These are phyloP conservation scores for Odocoileus virginianus DNA, from an alignment of 2,113 vertebrate species.

Conservation along the genomic window DNA sequence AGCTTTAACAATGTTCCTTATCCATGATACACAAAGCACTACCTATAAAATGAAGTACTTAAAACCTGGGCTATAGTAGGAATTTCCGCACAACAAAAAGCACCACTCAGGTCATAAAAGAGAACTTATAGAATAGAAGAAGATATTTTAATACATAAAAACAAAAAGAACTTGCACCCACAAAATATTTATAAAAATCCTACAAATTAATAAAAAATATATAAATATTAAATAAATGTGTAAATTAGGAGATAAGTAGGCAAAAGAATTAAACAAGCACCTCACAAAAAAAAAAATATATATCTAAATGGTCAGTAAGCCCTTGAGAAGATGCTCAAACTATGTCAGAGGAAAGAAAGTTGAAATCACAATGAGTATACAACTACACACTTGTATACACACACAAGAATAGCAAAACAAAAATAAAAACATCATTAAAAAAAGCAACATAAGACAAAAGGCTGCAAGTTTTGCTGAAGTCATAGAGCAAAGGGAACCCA, in stretches of 20 bases:
- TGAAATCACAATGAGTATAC: not conserved
- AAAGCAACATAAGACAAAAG: not conserved
- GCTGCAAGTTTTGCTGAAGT: not conserved
- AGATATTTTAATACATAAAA: not conserved
- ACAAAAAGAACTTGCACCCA: not conserved
- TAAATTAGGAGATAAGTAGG: not conserved
- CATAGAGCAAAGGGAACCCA: not conserved
- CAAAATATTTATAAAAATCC: not conserved
- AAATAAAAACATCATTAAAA: not conserved
- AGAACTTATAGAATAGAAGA: not conserved
- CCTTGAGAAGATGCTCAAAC: not conserved
- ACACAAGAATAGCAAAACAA: not conserved
- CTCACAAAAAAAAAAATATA: not conserved
- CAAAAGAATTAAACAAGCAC: not conserved
- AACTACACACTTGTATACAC: not conserved
- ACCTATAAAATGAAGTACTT: not conserved
- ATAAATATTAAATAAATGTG: not conserved
- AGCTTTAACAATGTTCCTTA: not conserved
- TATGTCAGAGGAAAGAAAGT: not conserved
- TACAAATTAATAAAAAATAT: not conserved
- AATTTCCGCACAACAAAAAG: not conserved
- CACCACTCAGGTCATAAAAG: not conserved
- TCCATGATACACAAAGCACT: not conserved
- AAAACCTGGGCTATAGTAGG: not conserved
- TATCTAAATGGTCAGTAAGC: not conserved